Base-by-base conservation (phyloP, 2,888 invertebrate species). In the Pyrrhia umbra region DNA sequence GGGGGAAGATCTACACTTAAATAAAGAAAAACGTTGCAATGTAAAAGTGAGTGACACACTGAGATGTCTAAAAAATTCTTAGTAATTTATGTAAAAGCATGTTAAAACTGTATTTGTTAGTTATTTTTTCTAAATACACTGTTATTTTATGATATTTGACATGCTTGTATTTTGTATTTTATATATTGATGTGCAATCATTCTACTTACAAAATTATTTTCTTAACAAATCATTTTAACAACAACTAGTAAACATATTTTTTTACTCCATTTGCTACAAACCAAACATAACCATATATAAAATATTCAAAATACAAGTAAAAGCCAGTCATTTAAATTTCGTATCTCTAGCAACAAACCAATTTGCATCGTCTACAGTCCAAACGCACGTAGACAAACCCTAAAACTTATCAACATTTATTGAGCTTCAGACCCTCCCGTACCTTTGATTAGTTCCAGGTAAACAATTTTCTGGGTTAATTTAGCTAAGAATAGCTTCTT, bases 401-500 rank as follows among this genome's bases (percentile, higher is more conserved):
- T 73, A 57, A 73, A 80, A 80, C 63, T 77, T 75, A 73, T 78
- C 67, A 56, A 75, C 69, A 73, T 78, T 78, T 75, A 75, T 78
- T 73, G 68, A 73, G 75, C 68, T 68, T 72, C 60, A 68, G 70
- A 65, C 75, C 60, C 58, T 68, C 57, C 10, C 39, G 46, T 60
- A 51, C 68, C 67, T 61, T 64, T 80, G 78, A 77, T 79, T 79
- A 77, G 69, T 75, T 78, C 68, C 78, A 79, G 78, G 80, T 80
- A 80, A 80, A 80, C 75, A 70, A 64, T 65, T 80, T 75, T 78
- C 73, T 73, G 62, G 68, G 73, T 78, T 75, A 77, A 80, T 77
- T 73, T 51, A 49, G 25, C 70, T 59, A 65, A 77, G 62, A 75
- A 78, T 75, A 80, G 60, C 64, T 55, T 61, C 57, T 67, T 71